A percentile compares a stretch with the other conserved stretches of the same genome.
phyloP scores from a whole-genome alignment of 2,888 invertebrate genomes.

The Tetragonula carbonaria region DNA sequence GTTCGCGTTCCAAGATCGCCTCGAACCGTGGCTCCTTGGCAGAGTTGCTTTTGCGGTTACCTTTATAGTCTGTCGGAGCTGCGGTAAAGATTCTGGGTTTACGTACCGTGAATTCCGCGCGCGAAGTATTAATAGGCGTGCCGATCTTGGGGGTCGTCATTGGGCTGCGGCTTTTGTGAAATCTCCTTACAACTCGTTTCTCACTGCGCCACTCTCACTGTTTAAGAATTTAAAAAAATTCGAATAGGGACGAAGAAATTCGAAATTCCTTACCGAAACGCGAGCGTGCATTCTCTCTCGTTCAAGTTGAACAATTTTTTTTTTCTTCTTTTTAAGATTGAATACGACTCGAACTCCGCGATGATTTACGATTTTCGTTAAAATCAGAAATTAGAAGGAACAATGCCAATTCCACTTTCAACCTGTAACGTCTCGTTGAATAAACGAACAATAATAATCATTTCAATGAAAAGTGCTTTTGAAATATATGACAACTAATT shows the following conservation, averaged over 20 bases:
- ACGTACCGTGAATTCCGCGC: constrained; percentile 44
- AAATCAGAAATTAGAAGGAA: no score
- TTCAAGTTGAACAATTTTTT: no score
- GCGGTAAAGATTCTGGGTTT: constrained; percentile 38
- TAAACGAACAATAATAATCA: no score
- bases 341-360: no score
- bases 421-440: no score
- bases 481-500: neutral
- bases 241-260: neutral
- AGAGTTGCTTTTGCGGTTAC: constrained; percentile 38
- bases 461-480: no score
- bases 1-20: constrained; percentile 54
- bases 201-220: neutral
- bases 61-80: constrained; percentile 41
- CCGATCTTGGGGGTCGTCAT: constrained; percentile 17
- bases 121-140: constrained; percentile 42
- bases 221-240: neutral
- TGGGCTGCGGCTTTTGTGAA: constrained; percentile 19
- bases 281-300: no score
- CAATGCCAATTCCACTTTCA: no score
- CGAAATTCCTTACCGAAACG: neutral
- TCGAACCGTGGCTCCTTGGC: constrained; percentile 27
- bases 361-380: no score
- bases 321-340: no score
- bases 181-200: neutral